Evolutionary conservation across 2,797 vertebrate species (phyloP).

Genomic region (Psittacula derbiana): DNA sequence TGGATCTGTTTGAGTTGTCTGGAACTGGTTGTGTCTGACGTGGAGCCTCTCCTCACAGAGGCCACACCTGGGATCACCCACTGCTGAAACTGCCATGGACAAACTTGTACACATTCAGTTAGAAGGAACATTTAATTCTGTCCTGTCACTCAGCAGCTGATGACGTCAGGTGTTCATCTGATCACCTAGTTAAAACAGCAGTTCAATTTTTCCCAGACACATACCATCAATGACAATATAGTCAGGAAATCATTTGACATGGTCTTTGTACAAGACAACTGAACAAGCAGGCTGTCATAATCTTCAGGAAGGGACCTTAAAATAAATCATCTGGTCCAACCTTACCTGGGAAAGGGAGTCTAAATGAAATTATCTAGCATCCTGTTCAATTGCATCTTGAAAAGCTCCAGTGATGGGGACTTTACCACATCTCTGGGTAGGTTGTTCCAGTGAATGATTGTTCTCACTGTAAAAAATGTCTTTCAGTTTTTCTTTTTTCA

Average conservation of each 20-base stretch:
- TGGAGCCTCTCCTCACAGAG: too few relatives aligned
- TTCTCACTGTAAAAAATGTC: neutral
- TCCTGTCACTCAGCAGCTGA: neutral
- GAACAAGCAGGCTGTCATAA: neutral
- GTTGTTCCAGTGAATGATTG: neutral
- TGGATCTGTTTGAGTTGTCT: neutral
- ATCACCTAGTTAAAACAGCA: neutral
- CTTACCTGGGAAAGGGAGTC: neutral
- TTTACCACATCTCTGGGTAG: neutral
- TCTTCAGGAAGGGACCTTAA: neutral
- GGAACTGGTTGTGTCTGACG: neutral
- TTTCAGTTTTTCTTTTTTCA: neutral
- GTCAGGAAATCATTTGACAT: neutral
- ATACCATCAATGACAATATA: neutral
- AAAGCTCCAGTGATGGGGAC: neutral
- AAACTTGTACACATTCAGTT: neutral
- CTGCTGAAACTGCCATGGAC: neutral
- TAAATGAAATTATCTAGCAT: neutral
- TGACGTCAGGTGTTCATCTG: neutral
- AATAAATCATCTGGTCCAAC: neutral
- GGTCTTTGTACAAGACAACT: neutral
- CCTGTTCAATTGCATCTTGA: neutral
- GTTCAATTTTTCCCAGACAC: neutral
- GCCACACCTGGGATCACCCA: accelerated
- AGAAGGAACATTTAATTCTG: neutral